A percentile compares a stretch with the other conserved stretches of the same genome.
These are phyloP conservation scores for Ceyx margarethae DNA, from an alignment of 2,113 vertebrate species.

Conservation along the genomic window DNA sequence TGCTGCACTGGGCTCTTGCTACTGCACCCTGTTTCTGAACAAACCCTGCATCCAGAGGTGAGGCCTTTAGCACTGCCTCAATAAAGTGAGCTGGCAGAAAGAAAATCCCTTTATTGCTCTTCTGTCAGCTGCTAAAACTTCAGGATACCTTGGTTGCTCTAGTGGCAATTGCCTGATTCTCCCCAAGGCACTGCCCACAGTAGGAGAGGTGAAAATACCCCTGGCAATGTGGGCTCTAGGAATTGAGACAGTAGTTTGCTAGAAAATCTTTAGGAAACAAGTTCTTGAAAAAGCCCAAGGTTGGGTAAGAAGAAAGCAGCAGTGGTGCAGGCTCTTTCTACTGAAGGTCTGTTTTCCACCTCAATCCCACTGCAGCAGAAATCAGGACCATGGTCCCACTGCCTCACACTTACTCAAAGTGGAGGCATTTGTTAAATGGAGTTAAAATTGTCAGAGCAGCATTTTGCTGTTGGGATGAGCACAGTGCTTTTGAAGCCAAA, in stretches of 20 bases:
- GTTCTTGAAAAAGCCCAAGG: background rate
- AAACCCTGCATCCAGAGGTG: background rate
- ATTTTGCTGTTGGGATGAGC: background rate
- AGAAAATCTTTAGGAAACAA: background rate
- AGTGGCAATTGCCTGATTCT: background rate
- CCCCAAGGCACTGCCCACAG: too few species aligned
- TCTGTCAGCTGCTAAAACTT: background rate
- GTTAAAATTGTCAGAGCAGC: background rate
- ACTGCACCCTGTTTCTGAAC: background rate
- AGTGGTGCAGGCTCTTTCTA: background rate
- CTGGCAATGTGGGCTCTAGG: too few species aligned
- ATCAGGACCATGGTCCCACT: background rate
- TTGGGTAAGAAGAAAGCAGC: background rate
- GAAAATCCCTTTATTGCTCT: background rate
- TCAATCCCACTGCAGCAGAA: background rate
- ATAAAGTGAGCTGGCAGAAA: background rate
- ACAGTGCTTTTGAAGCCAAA: background rate
- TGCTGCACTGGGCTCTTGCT: background rate
- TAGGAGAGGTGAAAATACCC: background rate
- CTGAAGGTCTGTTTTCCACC: background rate
- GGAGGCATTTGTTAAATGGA: background rate
- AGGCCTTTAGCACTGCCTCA: background rate
- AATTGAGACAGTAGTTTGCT: background rate
- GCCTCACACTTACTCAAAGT: fast-evolving
- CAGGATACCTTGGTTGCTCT: background rate